Base-by-base conservation (phyloP, 2,888 invertebrate species). In the Tryphoninae sp. region DNA sequence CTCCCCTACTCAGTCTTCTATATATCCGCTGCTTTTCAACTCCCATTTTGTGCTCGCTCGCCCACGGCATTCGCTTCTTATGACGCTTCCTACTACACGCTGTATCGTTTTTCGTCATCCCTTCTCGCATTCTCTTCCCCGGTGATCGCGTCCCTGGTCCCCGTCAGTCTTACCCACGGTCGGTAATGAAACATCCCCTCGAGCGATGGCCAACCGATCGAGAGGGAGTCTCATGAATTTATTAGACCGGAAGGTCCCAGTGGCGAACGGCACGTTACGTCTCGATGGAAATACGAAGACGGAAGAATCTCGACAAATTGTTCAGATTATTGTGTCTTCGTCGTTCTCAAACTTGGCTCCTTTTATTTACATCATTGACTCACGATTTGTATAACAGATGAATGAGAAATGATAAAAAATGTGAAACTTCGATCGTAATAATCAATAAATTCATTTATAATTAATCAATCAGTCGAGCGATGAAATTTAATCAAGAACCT, bases 211-310 rank as follows among this genome's bases (percentile, higher is more conserved):
- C 62, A 19, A 61, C 74, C 69, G 61, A 51, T 51, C 74, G 40
- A 33, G 55, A 78, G 76, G 11, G 49, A 75, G 80, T 73, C 75
- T 75, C 71, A 86, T 83, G 84, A 86, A 87, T 87, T 86, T 87
- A 86, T 86, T 86, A 86, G 86, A 69, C 84, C 83, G 82, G 82
- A 84, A 86, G 84, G 82, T 81, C 80, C 74, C 67, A 67, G 78
- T 84, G 55, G 53, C 40, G 65, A 75, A 55, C 40, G 59, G 58
- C 51, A 61, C 69, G 69, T 33, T 33, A 3, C 33, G n/a, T 58
- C 68, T 22, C 3, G 19, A n/a, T 33, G 33, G 33, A 62, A 68
- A 62, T 33, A 68, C 16, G 55, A 73, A 72, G 84, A 82, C 84
- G 76, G 83, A 81, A 84, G 84, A 73, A 74, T 74, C 26, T 61